These are phyloP conservation scores for Buceros bicornis DNA, from an alignment of 2,797 vertebrate genomes.

Conservation along the genomic window DNA sequence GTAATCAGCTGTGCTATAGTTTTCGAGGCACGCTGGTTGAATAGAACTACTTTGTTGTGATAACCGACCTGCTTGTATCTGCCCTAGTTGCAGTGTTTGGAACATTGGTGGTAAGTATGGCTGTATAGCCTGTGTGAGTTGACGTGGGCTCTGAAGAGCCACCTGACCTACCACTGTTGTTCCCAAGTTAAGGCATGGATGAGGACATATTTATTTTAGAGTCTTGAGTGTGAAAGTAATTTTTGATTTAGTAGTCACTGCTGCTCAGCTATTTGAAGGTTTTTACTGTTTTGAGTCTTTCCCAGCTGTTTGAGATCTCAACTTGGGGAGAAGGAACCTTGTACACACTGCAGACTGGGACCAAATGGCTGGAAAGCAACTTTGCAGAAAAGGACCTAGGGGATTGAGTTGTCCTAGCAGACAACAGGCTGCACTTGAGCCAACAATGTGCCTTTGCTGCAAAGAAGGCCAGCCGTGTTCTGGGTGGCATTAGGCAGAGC, in stretches of 20 bases:
- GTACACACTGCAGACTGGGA: neutral
- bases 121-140: neutral
- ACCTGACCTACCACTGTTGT: neutral
- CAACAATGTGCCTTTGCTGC: neutral
- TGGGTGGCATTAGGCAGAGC: neutral
- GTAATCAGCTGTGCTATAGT: slow-evolving; percentile 23
- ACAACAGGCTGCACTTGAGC: neutral
- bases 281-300: neutral
- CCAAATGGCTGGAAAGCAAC: neutral
- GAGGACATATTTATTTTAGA: neutral
- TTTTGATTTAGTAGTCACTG: neutral
- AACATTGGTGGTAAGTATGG: neutral
- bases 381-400: neutral
- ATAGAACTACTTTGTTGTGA: neutral
- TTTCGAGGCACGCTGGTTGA: neutral
- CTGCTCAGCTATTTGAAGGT: neutral
- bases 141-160: neutral
- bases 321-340: neutral
- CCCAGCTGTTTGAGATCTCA: neutral
- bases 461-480: neutral
- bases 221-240: neutral
- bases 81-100: neutral
- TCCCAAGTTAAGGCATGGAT: neutral
- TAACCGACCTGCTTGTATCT: neutral
- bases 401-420: neutral